Evolutionary conservation across 2,888 invertebrate genomes (phyloP).

Genomic region (Horisme vitalbata): DNA sequence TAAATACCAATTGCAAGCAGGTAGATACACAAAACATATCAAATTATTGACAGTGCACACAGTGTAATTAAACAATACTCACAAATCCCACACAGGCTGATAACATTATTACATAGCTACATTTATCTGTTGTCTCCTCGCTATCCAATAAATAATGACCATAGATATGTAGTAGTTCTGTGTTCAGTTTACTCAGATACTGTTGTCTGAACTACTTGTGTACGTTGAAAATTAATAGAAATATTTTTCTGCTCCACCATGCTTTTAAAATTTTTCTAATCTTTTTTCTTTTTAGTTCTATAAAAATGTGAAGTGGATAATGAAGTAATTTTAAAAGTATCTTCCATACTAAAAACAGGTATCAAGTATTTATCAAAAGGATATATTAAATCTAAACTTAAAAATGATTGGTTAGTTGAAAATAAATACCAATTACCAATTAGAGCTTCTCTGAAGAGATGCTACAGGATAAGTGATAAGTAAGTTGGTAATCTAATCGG

Average conservation of each 20-base stretch:
- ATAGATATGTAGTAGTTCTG: conserved; percentile 21
- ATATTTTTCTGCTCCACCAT: background rate
- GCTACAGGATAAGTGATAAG: too few relatives aligned
- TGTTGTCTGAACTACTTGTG: conserved; percentile 2
- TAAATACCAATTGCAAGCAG: background rate
- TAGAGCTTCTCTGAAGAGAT: too few relatives aligned
- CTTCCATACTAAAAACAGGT: too few relatives aligned
- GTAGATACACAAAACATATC: conserved; percentile 3
- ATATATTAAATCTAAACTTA: too few relatives aligned
- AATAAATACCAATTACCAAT: too few relatives aligned
- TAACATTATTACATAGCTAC: conserved; percentile 38
- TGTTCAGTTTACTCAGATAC: conserved; percentile 20
- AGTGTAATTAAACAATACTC: conserved; percentile 13
- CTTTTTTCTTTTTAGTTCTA: too few relatives aligned
- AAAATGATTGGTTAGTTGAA: too few relatives aligned
- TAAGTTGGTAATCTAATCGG: too few relatives aligned
- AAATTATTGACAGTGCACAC: conserved; percentile 7
- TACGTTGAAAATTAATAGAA: background rate
- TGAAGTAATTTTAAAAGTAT: too few relatives aligned
- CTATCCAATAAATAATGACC: conserved; percentile 48
- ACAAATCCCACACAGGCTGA: conserved; percentile 33
- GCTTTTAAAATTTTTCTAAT: too few relatives aligned
- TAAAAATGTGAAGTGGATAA: too few relatives aligned
- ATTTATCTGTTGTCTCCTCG: conserved; percentile 45
- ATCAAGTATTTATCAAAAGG: too few relatives aligned